These are phyloP conservation scores for Ctenopoma multispine DNA, from an alignment of 2,797 vertebrate genomes.

Conservation along the genomic window DNA sequence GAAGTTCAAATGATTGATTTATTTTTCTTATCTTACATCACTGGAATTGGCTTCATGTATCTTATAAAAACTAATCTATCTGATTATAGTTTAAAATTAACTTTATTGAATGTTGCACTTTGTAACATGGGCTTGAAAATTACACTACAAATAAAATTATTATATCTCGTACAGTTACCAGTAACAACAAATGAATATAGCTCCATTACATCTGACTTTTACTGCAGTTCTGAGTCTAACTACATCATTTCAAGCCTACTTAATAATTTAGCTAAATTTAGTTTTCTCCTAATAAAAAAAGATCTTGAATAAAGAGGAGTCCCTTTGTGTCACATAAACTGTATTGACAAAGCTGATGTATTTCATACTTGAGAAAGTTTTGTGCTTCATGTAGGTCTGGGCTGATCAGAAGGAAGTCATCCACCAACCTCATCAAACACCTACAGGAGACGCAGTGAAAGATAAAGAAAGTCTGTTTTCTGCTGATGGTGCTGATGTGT, in stretches of 20 bases:
- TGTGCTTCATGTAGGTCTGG: conserved; percentile 88
- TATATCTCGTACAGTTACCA: background rate
- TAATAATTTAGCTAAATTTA: no score
- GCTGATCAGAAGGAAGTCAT: conserved; percentile 95
- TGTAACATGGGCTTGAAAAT: background rate
- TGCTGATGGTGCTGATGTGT: conserved; percentile 31
- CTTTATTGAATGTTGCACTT: background rate
- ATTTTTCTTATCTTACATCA: background rate
- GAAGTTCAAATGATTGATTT: background rate
- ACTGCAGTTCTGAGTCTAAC: background rate
- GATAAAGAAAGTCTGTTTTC: conserved; percentile 41
- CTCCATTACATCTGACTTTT: background rate
- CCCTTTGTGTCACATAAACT: background rate
- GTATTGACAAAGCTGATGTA: background rate
- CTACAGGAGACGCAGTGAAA: conserved; percentile 69
- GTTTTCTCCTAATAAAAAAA: no score
- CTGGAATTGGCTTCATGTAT: background rate
- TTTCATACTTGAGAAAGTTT: conserved; percentile 89
- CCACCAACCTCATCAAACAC: conserved; percentile 91
- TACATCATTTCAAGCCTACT: background rate
- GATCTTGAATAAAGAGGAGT: no score
- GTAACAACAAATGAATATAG: background rate
- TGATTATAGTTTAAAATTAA: background rate
- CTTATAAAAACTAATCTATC: background rate
- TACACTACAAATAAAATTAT: background rate